Evolutionary conservation across 2,888 invertebrate genomes (phyloP), one percentile per base, ranked within the genome.

Genomic region (Scrobipalpa costella): DNA sequence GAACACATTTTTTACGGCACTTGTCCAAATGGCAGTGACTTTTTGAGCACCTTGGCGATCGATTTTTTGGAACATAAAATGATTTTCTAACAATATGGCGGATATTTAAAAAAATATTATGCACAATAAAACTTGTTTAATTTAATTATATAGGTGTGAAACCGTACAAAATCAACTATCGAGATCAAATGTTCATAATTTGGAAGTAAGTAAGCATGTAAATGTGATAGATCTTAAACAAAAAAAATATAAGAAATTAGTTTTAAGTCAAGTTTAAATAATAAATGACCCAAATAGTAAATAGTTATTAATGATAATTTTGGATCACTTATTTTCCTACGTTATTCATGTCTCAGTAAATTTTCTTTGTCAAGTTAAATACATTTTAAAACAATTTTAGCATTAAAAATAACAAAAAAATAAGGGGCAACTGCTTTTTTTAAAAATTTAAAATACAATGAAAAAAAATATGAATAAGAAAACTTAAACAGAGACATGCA

Each of bases 1-100:
- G 64, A 65, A 65, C 64, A 65, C 64, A 62, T 62, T 62, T 52
- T 57, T 21, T 40, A 50, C 61, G 44, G 62, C 62, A 62, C 62
- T 50, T 58, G 38, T 17, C 57, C 57, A 58, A 58, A 49, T 17
- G 61, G 61, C 64, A 57, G 57, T 57, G 5, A 8, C 13, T 0
- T 55, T 34, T 55, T 59, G 61, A 64, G 64, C 64, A 64, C 64
- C 64, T 64, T 61, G 36, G 55, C 55, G 55, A 55, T 57, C 55
- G 52, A 36, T 38, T 58, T 38, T 36, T 21, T 57, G 33, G 5
- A 57, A 34, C 9, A 38, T 38, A 55, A 55, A 55, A 6, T 27
- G 15, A 57, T 21, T 52, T 52, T 52, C 3, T n/a, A 44, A 55
- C 21, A 55, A 55, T 55, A 55, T 55, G 55, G 55, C 33, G n/a